A percentile compares a stretch with the other conserved stretches of the same genome.
Conservation (phyloP, 2,888 invertebrate species). For the Tanytarsus gracilentus region DNA sequence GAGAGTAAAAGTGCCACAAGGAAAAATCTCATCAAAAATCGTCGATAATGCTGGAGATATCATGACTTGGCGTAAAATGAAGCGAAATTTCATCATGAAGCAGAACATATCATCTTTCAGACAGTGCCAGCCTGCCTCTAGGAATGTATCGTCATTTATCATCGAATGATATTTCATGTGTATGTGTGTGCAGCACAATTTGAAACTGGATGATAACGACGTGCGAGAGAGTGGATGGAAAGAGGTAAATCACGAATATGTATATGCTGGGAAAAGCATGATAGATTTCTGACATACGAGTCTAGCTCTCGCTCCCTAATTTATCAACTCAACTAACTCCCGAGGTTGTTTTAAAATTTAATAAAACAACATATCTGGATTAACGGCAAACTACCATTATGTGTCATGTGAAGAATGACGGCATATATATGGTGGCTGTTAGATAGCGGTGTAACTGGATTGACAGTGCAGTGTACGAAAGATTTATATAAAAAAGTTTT, state of each 20-base stretch:
- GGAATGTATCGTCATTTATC: constrained; percentile 6
- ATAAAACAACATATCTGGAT: constrained; percentile 14
- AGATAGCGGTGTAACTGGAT: neutral
- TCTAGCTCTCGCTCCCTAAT: neutral
- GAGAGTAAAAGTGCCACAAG: neutral
- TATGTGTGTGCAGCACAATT: neutral
- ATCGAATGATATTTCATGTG: constrained; percentile 6
- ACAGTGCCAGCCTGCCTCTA: neutral
- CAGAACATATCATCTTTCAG: neutral
- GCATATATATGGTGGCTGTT: neutral
- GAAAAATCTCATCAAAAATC: constrained; percentile 11
- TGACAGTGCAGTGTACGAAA: neutral
- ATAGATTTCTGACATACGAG: constrained; percentile 4
- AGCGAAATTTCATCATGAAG: neutral
- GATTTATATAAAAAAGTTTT: neutral
- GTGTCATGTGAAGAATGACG: neutral
- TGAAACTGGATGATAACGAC: neutral
- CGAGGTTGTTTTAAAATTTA: neutral
- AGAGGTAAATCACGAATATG: neutral
- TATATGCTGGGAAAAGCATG: constrained; percentile 1
- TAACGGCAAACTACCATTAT: neutral
- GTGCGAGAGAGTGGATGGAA: neutral
- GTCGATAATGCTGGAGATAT: neutral
- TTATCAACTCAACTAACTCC: neutral
- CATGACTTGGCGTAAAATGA: neutral